Evolutionary conservation across 2,888 invertebrate species (phyloP).

Genomic region (Cistogaster globosa): DNA sequence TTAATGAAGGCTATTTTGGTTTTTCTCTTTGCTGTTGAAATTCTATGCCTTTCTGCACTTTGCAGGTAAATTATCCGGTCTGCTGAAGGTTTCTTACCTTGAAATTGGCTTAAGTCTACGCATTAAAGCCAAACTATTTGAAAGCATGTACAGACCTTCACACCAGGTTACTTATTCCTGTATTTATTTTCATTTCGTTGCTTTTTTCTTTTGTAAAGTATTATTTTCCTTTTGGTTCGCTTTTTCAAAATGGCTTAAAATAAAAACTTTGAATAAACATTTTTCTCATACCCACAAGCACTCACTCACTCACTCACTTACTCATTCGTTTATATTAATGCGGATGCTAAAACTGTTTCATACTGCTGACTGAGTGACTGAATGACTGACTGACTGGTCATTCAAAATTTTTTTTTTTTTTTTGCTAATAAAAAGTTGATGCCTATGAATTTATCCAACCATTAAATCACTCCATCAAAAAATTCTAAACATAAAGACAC

Average conservation of each 20-base stretch:
- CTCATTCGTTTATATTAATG: background rate
- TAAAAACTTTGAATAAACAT: background rate
- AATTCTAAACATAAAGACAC: background rate
- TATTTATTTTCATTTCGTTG: constrained; percentile 5
- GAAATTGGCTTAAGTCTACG: constrained; percentile 61
- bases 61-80: constrained; percentile 71
- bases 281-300: background rate
- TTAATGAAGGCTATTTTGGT: constrained; percentile 51
- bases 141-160: constrained; percentile 10
- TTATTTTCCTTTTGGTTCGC: background rate
- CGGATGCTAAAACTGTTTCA: constrained; percentile 6
- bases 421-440: too few relatives aligned
- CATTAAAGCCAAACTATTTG: constrained; percentile 40
- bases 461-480: constrained; percentile 27
- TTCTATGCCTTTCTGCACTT: constrained; percentile 40
- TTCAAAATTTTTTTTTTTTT: background rate
- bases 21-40: constrained; percentile 15
- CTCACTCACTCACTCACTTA: background rate
- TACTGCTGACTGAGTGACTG: constrained; percentile 8
- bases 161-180: constrained; percentile 30
- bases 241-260: constrained; percentile 19
- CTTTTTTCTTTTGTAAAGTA: background rate
- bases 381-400: constrained; percentile 22
- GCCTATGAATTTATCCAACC: constrained; percentile 31
- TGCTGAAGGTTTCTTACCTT: constrained; percentile 71